Evolutionary conservation across 2,797 vertebrate species (phyloP), one percentile per base, ranked within the genome.

Genomic region (Esox lucius): DNA sequence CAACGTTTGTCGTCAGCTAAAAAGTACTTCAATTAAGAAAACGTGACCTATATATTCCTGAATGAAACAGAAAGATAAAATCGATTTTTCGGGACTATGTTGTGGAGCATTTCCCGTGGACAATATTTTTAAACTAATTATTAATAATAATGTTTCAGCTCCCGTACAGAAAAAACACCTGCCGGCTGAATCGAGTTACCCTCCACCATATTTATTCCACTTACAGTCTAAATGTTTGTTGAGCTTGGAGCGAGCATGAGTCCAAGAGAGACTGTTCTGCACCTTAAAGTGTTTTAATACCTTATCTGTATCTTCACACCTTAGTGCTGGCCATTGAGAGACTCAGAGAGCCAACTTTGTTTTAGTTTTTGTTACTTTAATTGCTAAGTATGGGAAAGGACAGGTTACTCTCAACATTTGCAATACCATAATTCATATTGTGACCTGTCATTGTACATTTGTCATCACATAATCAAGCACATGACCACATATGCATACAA

Each of bases 401-500:
- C 22, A 26, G 67, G 6, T 70, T 6, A 24, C 46, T 39, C 24
- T 48, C 68, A 46, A 5, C 26, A 26, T 70, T 51, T 70, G 67
- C 59, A 67, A 78, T 46, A 66, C 64, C 19, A 42, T 13, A 65
- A 31, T 39, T 33, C 51, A 71, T 2, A 9, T 26, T 69, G 28
- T 64, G 22, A 33, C 26, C 31, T 68, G 61, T 53, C 67, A 75
- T 15, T 78, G 22, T n/a, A 2, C 33, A 35, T 9, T 61, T 46
- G 42, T 11, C 5, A 13, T 46, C 35, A 59, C 22, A 46, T 56
- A 61, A 61, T 72, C 69, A 75, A 72, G 16, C 31, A 59, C 35
- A 35, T 66, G 75, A 42, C 49, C 26, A 26, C 35, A 65, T 75
- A 65, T 64, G 31, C 61, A 39, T 39, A 62, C 35, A 77, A 53